These are phyloP conservation scores for Scolopax mira DNA, from an alignment of 2,113 vertebrate genomes.

Conservation along the genomic window DNA sequence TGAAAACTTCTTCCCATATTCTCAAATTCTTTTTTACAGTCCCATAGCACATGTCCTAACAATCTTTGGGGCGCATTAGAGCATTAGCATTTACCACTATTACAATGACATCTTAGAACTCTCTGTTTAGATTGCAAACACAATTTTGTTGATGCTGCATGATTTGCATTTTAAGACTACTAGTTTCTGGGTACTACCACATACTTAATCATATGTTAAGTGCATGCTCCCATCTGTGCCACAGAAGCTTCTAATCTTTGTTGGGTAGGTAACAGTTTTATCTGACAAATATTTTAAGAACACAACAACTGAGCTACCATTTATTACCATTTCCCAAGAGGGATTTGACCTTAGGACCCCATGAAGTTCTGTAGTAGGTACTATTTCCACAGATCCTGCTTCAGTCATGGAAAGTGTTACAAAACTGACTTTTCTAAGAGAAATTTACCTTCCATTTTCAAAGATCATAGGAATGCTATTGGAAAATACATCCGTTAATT, in stretches of 20 bases:
- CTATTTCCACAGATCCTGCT: neutral
- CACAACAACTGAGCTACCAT: conserved; percentile 47
- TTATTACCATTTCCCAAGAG: conserved; percentile 54
- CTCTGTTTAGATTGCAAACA: neutral
- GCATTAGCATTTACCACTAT: neutral
- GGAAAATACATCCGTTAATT: neutral
- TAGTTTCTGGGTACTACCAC: conserved; percentile 34
- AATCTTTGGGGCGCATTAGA: neutral
- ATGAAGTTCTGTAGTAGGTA: conserved; percentile 2
- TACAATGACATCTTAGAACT: neutral
- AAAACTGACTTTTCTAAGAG: neutral
- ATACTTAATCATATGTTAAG: conserved; percentile 41
- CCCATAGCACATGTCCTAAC: neutral
- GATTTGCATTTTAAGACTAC: conserved; percentile 20
- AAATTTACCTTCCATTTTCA: conserved; percentile 28
- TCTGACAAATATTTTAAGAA: conserved; percentile 65
- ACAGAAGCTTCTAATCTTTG: conserved; percentile 60
- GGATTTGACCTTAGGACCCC: conserved; percentile 37
- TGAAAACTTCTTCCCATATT: neutral
- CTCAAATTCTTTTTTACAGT: neutral
- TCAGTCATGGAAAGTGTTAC: neutral
- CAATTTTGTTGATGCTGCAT: neutral
- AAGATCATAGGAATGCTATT: neutral
- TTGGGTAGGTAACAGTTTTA: conserved; percentile 25
- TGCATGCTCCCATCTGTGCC: conserved; percentile 33